These are phyloP conservation scores for Otolemur garnettii DNA, from an alignment of 2,113 vertebrate genomes.

Conservation along the genomic window DNA sequence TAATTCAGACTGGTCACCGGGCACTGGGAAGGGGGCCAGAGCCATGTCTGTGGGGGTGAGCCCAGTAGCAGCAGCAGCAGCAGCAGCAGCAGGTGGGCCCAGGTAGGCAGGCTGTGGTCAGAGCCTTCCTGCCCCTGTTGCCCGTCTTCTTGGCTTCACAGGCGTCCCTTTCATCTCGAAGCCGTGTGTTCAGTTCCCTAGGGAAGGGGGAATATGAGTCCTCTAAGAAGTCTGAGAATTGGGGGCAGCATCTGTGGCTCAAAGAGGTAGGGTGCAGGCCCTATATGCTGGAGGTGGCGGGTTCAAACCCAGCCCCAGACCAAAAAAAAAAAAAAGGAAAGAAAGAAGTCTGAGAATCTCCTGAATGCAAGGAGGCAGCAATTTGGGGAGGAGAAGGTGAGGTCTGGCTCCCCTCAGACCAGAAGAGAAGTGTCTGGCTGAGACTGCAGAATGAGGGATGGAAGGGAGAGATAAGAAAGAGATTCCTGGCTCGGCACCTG, in stretches of 20 bases:
- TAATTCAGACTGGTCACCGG: not conserved
- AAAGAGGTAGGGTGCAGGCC: too few relatives aligned
- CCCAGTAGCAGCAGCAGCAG: slow-evolving; percentile 53
- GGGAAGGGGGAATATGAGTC: not conserved
- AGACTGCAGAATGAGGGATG: not conserved
- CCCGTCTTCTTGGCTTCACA: slow-evolving; percentile 88
- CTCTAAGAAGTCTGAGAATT: not conserved
- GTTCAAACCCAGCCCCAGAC: too few relatives aligned
- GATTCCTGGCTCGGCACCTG: too few relatives aligned
- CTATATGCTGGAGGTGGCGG: too few relatives aligned
- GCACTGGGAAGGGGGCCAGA: slow-evolving; percentile 74
- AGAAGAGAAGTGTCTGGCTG: not conserved
- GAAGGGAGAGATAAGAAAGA: not conserved
- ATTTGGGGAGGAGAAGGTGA: accelerated
- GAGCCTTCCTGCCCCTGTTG: not conserved
- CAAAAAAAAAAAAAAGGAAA: too few relatives aligned
- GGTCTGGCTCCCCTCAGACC: not conserved
- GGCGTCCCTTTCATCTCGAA: slow-evolving; percentile 95
- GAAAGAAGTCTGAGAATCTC: not conserved
- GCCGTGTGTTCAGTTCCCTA: slow-evolving; percentile 96
- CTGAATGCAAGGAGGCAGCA: not conserved
- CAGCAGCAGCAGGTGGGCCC: slow-evolving; percentile 47
- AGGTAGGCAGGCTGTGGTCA: not conserved
- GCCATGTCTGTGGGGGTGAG: slow-evolving; percentile 2
- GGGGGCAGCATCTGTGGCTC: too few relatives aligned